These are phyloP conservation scores for Philaenus spumarius DNA, from an alignment of 1,140 invertebrate species.

Conservation along the genomic window DNA sequence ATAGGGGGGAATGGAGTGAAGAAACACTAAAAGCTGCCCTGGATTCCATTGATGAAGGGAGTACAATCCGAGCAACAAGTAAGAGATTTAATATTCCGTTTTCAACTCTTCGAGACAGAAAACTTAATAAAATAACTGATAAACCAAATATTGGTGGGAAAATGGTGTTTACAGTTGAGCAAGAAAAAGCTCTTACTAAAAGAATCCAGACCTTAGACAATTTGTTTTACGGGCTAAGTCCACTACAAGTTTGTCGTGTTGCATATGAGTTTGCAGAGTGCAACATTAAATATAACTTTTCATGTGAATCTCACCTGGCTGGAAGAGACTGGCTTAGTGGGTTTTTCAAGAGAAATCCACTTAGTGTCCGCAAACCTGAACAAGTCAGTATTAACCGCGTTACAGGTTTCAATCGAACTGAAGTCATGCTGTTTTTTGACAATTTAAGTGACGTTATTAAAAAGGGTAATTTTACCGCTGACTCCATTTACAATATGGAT, in stretches of 20 bases:
- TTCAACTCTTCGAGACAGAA: background rate
- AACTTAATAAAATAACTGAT: background rate
- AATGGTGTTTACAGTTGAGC: conserved; percentile 12
- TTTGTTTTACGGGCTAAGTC: no score
- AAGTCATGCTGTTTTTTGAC: no score
- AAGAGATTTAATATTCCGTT: background rate
- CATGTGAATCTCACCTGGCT: no score
- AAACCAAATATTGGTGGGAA: conserved; percentile 9
- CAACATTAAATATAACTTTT: conserved; percentile 22
- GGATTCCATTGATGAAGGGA: no score
- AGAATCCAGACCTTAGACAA: conserved; percentile 9
- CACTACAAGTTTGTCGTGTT: no score
- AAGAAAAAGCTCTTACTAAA: conserved; percentile 22
- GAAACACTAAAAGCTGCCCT: no score
- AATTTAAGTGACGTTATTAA: no score
- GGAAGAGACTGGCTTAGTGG: conserved; percentile 28
- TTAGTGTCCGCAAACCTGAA: conserved; percentile 30
- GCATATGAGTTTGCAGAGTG: conserved; percentile 19
- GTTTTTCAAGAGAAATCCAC: conserved; percentile 31
- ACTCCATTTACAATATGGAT: conserved; percentile 36
- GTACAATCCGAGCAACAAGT: background rate
- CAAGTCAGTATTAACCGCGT: no score
- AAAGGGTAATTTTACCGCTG: conserved; percentile 34
- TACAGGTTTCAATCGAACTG: conserved; percentile 21
- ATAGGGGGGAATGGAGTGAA: no score